These are phyloP conservation scores for Dasypolia templi DNA, from an alignment of 2,888 invertebrate genomes.

Conservation along the genomic window DNA sequence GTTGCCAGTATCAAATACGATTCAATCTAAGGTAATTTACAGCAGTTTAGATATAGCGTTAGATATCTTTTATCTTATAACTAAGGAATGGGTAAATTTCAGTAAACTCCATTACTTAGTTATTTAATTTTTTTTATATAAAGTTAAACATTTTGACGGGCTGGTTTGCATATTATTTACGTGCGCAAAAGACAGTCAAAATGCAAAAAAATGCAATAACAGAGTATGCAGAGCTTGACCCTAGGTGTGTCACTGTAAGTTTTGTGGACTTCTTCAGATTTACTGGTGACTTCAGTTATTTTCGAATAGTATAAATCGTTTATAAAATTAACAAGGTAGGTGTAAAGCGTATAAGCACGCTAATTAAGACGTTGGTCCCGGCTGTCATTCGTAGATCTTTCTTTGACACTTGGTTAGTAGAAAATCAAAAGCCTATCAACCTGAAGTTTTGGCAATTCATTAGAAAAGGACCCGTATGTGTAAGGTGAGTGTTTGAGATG, in stretches of 20 bases:
- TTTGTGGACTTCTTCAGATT: not conserved
- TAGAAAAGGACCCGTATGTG: not conserved
- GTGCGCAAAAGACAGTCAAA: not conserved
- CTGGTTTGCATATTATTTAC: not conserved
- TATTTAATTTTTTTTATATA: slow-evolving; percentile 9
- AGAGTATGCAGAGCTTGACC: not conserved
- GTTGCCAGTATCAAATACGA: slow-evolving; percentile 14
- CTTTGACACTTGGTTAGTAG: not conserved
- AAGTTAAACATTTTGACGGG: not conserved
- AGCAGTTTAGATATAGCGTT: slow-evolving; percentile 4
- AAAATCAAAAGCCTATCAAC: not conserved
- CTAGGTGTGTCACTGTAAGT: not conserved
- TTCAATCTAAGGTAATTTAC: slow-evolving; percentile 10
- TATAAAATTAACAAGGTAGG: not conserved
- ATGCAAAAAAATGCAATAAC: not conserved
- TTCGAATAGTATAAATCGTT: not conserved
- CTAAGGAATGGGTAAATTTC: not conserved
- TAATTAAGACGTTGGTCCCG: too few relatives aligned
- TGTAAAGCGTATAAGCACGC: not conserved
- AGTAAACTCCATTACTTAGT: not conserved
- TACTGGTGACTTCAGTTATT: not conserved
- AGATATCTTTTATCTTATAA: slow-evolving; percentile 3
- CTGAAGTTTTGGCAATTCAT: not conserved
- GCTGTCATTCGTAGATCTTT: not conserved
- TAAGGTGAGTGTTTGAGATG: not conserved